phyloP scores from a whole-genome alignment of 1,140 invertebrate genomes.

The Nylanderia fulva region DNA sequence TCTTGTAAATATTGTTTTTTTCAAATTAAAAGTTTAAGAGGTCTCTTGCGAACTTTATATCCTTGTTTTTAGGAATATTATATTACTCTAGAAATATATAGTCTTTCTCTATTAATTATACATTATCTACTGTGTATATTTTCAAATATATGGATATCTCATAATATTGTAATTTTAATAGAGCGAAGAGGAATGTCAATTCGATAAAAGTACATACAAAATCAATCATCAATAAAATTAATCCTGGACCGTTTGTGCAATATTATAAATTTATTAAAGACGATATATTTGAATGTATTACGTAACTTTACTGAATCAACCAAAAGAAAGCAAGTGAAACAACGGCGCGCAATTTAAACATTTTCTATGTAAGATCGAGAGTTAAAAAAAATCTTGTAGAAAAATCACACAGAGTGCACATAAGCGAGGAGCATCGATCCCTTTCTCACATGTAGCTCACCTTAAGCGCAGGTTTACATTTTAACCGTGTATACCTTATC shows the following conservation, averaged over 20 bases:
- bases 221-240: no score
- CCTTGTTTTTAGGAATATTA: not conserved
- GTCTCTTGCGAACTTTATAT: not conserved
- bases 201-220: not conserved
- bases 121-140: not conserved
- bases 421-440: not conserved
- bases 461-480: not conserved
- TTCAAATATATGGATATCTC: not conserved
- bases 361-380: no score
- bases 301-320: no score
- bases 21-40: not conserved
- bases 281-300: no score
- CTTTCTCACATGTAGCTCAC: not conserved
- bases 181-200: not conserved
- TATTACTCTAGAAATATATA: not conserved
- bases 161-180: not conserved
- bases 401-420: not conserved
- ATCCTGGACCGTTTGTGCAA: no score
- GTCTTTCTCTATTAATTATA: not conserved
- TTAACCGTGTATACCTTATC: constrained; percentile 10
- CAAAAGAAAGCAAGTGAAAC: no score
- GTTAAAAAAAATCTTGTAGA: not conserved
- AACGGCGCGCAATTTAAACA: no score
- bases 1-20: not conserved
- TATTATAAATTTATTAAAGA: no score